Evolutionary conservation across 2,797 vertebrate species (phyloP).

Genomic region (Neomorphus geoffroyi): DNA sequence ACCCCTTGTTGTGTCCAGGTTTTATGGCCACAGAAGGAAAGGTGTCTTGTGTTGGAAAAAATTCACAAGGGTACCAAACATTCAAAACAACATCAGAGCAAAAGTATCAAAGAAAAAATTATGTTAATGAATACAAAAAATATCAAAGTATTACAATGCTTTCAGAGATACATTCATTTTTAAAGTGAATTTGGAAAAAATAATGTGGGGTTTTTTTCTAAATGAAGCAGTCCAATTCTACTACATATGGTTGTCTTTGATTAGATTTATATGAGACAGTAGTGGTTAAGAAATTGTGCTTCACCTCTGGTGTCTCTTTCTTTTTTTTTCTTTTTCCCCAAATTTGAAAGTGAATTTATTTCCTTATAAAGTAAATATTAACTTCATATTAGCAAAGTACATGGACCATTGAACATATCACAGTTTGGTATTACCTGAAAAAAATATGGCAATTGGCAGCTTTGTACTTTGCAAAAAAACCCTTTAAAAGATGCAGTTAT

Average conservation of each 20-base stretch:
- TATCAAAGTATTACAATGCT: background rate
- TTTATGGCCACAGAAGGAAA: accelerated
- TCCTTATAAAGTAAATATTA: background rate
- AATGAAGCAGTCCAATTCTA: background rate
- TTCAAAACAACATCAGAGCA: background rate
- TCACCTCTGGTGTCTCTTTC: background rate
- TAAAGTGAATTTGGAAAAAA: background rate
- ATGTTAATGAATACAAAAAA: background rate
- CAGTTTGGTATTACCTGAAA: background rate
- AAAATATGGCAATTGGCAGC: background rate
- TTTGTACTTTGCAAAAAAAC: background rate
- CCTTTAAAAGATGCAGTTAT: background rate
- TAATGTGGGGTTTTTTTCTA: background rate
- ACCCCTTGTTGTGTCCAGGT: background rate
- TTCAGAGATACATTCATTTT: background rate
- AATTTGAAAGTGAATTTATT: background rate
- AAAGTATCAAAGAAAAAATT: background rate
- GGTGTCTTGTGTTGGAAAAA: background rate
- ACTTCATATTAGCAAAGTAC: background rate
- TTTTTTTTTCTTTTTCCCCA: no score
- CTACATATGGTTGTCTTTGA: background rate
- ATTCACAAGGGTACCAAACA: background rate
- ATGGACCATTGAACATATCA: background rate
- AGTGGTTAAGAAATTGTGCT: background rate
- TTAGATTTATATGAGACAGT: background rate